These are phyloP conservation scores for Nineta flava DNA, from an alignment of 2,888 invertebrate species.

Conservation along the genomic window DNA sequence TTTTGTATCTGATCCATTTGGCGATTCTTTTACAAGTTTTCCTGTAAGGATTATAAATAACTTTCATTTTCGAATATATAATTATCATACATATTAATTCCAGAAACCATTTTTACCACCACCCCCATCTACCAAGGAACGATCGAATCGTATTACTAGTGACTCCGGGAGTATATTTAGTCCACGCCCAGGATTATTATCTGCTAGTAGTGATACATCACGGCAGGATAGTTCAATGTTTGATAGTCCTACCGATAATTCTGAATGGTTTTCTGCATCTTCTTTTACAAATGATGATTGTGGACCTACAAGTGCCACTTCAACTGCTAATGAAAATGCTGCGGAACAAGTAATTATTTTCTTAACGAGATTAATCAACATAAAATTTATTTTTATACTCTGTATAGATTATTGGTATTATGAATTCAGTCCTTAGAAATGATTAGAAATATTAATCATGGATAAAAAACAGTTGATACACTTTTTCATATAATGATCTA, in stretches of 20 bases:
- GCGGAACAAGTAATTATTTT: neutral
- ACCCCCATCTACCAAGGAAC: constrained; percentile 21
- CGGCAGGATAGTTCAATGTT: constrained; percentile 14
- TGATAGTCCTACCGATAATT: constrained; percentile 11
- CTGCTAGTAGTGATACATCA: constrained; percentile 14
- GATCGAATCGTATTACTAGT: constrained; percentile 14
- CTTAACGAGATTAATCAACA: no score
- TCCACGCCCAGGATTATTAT: constrained; percentile 23
- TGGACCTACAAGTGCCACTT: neutral
- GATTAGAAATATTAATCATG: no score
- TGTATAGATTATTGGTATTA: no score
- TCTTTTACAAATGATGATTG: neutral
- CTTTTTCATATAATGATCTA: no score
- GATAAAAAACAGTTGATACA: no score
- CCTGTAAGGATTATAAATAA: constrained; percentile 19
- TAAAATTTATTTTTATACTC: no score
- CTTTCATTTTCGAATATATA: constrained; percentile 10
- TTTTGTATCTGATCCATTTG: constrained; percentile 47
- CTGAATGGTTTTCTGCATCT: constrained; percentile 11
- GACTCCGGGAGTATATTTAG: constrained; percentile 25
- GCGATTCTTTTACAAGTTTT: constrained; percentile 53
- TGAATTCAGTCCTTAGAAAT: no score
- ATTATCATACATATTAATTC: constrained; percentile 5
- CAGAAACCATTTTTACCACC: constrained; percentile 22
- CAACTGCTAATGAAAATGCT: neutral